These are phyloP conservation scores for Pseudochirops cupreus DNA, from an alignment of 2,797 vertebrate species.

Conservation along the genomic window DNA sequence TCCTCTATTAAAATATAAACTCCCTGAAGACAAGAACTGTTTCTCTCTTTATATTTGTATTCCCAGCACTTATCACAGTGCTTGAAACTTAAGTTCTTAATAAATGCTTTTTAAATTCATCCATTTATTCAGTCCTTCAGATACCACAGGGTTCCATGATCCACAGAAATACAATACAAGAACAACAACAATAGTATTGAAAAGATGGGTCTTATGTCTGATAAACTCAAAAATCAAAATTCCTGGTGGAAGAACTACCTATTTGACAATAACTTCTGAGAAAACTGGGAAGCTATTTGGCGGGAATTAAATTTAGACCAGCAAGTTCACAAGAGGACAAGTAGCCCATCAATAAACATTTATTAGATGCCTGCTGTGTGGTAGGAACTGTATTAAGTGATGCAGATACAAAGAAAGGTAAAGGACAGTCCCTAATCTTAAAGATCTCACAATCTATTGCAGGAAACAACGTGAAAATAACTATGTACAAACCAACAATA, in stretches of 20 bases:
- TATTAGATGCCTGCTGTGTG: background rate
- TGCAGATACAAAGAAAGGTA: background rate
- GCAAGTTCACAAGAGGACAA: background rate
- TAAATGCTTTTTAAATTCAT: background rate
- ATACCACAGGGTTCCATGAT: background rate
- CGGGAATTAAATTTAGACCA: too few relatives aligned
- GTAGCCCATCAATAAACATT: background rate
- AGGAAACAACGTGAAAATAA: background rate
- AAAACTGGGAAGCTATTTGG: too few relatives aligned
- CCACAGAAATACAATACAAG: background rate
- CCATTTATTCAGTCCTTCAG: background rate
- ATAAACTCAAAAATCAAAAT: too few relatives aligned
- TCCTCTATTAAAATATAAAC: too few relatives aligned
- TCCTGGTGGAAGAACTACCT: too few relatives aligned
- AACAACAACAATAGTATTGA: background rate
- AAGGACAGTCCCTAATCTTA: background rate
- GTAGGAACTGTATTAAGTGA: background rate
- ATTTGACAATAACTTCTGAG: too few relatives aligned
- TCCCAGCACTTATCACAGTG: too few relatives aligned
- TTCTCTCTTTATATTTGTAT: too few relatives aligned
- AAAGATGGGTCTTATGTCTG: background rate
- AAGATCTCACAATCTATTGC: background rate
- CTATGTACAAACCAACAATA: too few relatives aligned
- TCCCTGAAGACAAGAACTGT: too few relatives aligned
- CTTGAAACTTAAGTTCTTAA: background rate